Evolutionary conservation across 2,888 invertebrate species (phyloP).

Genomic region (Xanthia icteritia): DNA sequence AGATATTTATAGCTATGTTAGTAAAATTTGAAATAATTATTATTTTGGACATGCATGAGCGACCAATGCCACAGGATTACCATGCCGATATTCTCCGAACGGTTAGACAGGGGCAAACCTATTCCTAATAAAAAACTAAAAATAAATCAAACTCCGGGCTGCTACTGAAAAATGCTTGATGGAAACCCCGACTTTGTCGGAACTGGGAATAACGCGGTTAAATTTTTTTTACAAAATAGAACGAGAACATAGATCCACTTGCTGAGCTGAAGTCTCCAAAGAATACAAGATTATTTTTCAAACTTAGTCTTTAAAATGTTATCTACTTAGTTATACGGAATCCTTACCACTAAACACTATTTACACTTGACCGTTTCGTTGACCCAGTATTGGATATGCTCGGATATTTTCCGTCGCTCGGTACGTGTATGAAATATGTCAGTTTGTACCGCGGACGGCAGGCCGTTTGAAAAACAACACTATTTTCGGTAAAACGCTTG

Average conservation of each 20-base stretch:
- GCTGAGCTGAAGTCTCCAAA: not conserved
- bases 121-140: not conserved
- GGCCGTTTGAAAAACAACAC: conserved; percentile 27
- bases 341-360: not conserved
- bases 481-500: conserved; percentile 34
- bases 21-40: no score
- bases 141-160: not conserved
- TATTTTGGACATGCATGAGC: no score
- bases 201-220: not conserved
- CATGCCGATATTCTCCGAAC: not conserved
- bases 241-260: not conserved
- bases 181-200: not conserved
- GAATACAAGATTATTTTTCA: not conserved
- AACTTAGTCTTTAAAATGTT: not conserved
- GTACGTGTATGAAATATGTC: conserved; percentile 49
- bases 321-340: not conserved
- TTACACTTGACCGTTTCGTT: conserved; percentile 24
- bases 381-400: conserved; percentile 11
- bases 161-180: not conserved
- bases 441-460: conserved; percentile 24
- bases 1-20: no score
- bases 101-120: not conserved
- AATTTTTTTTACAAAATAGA: not conserved
- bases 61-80: not conserved
- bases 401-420: conserved; percentile 38